A percentile compares a stretch with the other conserved stretches of the same genome.
Evolutionary conservation across 2,888 invertebrate genomes (phyloP).

Genomic region (Acleris literana): DNA sequence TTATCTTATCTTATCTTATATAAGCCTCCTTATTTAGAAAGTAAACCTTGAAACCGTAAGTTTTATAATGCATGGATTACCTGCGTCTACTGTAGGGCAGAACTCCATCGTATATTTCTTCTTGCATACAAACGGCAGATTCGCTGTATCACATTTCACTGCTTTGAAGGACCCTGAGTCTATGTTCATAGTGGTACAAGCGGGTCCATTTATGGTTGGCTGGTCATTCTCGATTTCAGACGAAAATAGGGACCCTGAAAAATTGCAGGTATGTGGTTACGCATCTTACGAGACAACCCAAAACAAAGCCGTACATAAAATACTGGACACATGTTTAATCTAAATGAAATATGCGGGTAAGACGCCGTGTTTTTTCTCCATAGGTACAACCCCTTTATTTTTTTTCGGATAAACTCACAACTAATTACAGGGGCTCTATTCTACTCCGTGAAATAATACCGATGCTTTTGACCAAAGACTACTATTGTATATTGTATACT

Average conservation of each 20-base stretch:
- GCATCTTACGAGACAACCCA: too few species aligned
- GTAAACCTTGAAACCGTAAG: background rate
- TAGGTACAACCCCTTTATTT: too few species aligned
- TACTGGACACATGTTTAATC: too few species aligned
- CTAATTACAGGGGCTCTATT: too few species aligned
- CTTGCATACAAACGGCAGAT: constrained; percentile 20
- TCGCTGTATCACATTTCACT: background rate
- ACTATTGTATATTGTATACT: too few species aligned
- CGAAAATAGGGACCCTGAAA: background rate
- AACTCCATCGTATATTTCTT: constrained; percentile 1
- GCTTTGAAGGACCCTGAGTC: background rate
- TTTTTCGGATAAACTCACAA: too few species aligned
- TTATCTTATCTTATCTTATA: too few species aligned
- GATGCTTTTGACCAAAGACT: too few species aligned
- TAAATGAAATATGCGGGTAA: too few species aligned
- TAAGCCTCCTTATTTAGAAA: background rate
- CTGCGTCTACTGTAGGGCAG: constrained; percentile 22
- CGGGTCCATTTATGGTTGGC: background rate
- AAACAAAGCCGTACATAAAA: too few species aligned
- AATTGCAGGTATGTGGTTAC: background rate
- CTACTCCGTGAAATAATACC: too few species aligned
- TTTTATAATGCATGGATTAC: background rate
- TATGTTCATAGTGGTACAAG: background rate
- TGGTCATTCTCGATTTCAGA: background rate
- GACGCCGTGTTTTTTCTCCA: too few species aligned